Percentiles rank a stretch among this genome's conserved stretches.
Conservation (phyloP, 1,140 invertebrate genomes). For the Temnothorax longispinosus region DNA sequence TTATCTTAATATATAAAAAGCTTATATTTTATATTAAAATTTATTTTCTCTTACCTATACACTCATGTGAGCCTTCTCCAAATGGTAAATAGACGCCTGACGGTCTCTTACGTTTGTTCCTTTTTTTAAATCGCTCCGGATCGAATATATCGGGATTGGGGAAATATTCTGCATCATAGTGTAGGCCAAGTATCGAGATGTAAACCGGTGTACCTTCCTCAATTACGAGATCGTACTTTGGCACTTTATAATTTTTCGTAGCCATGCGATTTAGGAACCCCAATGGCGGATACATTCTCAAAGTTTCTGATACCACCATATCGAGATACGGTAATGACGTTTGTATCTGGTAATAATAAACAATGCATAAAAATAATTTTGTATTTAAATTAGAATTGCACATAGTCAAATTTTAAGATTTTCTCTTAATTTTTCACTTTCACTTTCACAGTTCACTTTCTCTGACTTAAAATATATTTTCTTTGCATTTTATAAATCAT, state of each 20-base stretch:
- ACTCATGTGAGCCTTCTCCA: slow-evolving; percentile 86
- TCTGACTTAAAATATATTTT: not conserved
- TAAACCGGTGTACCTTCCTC: slow-evolving; percentile 86
- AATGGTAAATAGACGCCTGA: slow-evolving; percentile 87
- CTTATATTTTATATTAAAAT: not conserved
- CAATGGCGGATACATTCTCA: slow-evolving; percentile 86
- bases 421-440: not conserved
- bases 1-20: not conserved
- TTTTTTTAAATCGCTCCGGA: slow-evolving; percentile 90
- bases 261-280: slow-evolving; percentile 85
- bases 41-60: slow-evolving; percentile 82
- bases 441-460: not conserved
- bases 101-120: slow-evolving; percentile 80
- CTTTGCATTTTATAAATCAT: not conserved
- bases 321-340: slow-evolving; percentile 68
- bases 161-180: slow-evolving; percentile 89
- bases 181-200: slow-evolving; percentile 87
- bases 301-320: slow-evolving; percentile 84
- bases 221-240: slow-evolving; percentile 85
- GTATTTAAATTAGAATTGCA: not conserved
- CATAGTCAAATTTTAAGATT: not conserved
- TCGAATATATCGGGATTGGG: slow-evolving; percentile 90
- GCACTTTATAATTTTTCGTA: slow-evolving; percentile 82
- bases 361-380: not conserved
- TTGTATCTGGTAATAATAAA: slow-evolving; percentile 30